Evolutionary conservation across 1,140 invertebrate genomes (phyloP), one percentile per base, ranked within the genome.

Genomic region (Pseudomyrmex pallidus): DNA sequence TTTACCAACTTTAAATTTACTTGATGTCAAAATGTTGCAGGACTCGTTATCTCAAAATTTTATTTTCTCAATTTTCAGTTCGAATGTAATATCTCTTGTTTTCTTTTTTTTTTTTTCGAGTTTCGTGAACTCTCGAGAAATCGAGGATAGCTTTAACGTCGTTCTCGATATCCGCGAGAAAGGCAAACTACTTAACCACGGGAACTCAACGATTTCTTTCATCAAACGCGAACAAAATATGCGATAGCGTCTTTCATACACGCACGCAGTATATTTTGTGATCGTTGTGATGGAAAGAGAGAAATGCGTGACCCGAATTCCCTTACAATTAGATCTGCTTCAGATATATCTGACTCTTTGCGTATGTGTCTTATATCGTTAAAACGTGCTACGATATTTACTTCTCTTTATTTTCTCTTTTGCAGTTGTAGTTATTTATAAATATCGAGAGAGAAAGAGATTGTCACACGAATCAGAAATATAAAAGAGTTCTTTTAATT

Each of bases 401-500:
- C 4, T 35, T 35, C 35, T 35, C 35, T 35, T 35, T 35, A 35
- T 44, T 56, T 12, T 54, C 17, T 57, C 17, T 22, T 54, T 25
- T 57, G 57, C 64, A 25, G 8, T 46, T 56, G 12, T 56, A 15
- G 20, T 22, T 35, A 35, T 35, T 68, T 57, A 57, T 20, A 52
- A 9, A 35, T 13, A 54, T 77, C 35, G 35, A 25, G 44, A 4
- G n/a, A 56, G 25, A 15, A 10, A 70, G 4, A 44, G 62, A 35
- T 35, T 35, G 5, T 35, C 35, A 35, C 35, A 35, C 35, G 35
- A 35, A 35, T 35, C 35, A 35, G 35, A 35, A 35, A 35, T 35
- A 35, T 35, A 35, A 35, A 35, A 68, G 61, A 22, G 35, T 44
- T 25, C 20, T 78, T 70, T 78, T 68, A 46, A 68, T 78, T 70